Conservation (phyloP, 2,888 invertebrate species). For the Phengaris alcon region DNA sequence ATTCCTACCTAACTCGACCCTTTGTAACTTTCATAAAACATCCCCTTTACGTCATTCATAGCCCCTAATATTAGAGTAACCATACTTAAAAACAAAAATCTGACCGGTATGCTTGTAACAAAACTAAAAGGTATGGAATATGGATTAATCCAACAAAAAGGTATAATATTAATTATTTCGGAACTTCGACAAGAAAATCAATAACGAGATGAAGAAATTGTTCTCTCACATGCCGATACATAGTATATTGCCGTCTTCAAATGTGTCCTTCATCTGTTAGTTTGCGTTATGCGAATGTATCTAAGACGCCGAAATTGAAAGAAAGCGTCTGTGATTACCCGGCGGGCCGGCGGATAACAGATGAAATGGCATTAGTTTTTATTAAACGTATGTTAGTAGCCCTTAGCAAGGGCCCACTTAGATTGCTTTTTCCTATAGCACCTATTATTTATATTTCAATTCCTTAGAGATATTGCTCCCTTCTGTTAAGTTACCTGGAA, state of each 20-base stretch:
- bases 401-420: neutral
- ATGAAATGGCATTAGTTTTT: neutral
- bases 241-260: neutral
- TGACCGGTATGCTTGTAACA: neutral
- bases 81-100: neutral
- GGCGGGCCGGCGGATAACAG: conserved; percentile 5
- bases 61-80: conserved; percentile 4
- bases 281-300: neutral
- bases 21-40: conserved; percentile 8
- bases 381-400: conserved; percentile 7
- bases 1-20: conserved; percentile 11
- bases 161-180: neutral
- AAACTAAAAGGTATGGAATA: no score
- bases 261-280: no score
- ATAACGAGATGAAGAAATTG: neutral
- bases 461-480: neutral
- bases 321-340: neutral
- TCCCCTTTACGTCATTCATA: conserved; percentile 8
- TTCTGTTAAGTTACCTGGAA: neutral
- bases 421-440: neutral
- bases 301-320: neutral
- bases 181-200: neutral
- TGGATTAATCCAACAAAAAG: no score
- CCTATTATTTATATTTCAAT: neutral
- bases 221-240: neutral